Percentiles rank a stretch among this genome's conserved stretches.
These are phyloP conservation scores for Rhodinocichla rosea DNA, from an alignment of 2,113 vertebrate species.

Conservation along the genomic window DNA sequence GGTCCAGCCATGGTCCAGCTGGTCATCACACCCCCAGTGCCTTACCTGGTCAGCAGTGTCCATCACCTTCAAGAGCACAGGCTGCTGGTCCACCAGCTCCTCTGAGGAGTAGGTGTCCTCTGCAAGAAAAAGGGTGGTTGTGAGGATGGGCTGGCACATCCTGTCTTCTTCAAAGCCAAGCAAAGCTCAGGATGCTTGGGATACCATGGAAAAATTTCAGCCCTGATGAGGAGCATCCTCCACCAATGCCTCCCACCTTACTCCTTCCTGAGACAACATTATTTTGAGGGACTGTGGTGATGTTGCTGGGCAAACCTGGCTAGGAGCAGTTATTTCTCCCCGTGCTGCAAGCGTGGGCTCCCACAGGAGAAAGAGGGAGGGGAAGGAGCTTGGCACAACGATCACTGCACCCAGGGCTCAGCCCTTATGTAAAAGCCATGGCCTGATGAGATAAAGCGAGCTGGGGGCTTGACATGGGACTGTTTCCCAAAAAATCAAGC, in stretches of 20 bases:
- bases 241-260: background rate
- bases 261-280: background rate
- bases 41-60: conserved; percentile 89
- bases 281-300: background rate
- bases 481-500: background rate
- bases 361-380: background rate
- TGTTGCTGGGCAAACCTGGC: background rate
- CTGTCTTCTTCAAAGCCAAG: background rate
- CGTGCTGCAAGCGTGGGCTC: accelerated
- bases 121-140: conserved; percentile 56
- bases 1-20: background rate
- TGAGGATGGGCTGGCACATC: background rate
- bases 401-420: background rate
- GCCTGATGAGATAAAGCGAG: background rate
- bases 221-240: background rate
- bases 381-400: background rate
- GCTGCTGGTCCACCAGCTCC: conserved; percentile 87
- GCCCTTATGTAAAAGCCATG: background rate
- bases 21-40: accelerated
- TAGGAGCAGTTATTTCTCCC: background rate
- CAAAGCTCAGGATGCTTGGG: background rate
- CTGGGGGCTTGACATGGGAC: background rate
- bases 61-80: conserved; percentile 86
- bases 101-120: conserved; percentile 89
- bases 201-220: background rate